Evolutionary conservation across 2,113 vertebrate genomes (phyloP).

Genomic region (Zootoca vivipara): DNA sequence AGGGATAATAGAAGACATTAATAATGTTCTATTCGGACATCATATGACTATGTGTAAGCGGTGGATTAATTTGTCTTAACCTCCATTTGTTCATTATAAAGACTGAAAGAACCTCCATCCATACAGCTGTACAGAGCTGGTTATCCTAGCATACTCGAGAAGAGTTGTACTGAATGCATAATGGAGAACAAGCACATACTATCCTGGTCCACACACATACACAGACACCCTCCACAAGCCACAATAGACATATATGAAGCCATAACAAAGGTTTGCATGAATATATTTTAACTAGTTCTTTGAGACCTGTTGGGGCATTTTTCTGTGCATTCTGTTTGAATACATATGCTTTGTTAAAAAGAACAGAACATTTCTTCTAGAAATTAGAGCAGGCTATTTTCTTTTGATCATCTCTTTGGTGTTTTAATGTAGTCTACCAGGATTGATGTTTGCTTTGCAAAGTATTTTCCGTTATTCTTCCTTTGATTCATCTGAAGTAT

Average conservation of each 20-base stretch:
- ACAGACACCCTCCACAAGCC: background rate
- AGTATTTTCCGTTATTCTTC: conserved; percentile 8
- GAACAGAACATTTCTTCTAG: background rate
- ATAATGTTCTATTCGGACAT: background rate
- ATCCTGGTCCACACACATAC: background rate
- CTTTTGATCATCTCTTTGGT: background rate
- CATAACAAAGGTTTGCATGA: no score
- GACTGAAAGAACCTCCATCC: background rate
- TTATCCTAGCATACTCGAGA: background rate
- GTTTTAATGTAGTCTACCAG: background rate
- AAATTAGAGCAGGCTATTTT: background rate
- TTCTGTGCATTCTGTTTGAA: no score
- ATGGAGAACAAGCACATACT: background rate
- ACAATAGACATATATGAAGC: background rate
- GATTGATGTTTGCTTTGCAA: background rate
- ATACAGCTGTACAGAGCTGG: background rate
- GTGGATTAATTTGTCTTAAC: background rate
- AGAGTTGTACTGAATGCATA: background rate
- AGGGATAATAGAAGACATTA: background rate
- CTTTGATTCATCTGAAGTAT: background rate
- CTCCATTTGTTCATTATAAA: background rate
- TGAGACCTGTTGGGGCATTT: no score
- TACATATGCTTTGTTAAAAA: no score
- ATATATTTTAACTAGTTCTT: no score
- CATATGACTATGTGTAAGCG: background rate